Evolutionary conservation across 2,888 invertebrate species (phyloP).

Genomic region (Automeris io): DNA sequence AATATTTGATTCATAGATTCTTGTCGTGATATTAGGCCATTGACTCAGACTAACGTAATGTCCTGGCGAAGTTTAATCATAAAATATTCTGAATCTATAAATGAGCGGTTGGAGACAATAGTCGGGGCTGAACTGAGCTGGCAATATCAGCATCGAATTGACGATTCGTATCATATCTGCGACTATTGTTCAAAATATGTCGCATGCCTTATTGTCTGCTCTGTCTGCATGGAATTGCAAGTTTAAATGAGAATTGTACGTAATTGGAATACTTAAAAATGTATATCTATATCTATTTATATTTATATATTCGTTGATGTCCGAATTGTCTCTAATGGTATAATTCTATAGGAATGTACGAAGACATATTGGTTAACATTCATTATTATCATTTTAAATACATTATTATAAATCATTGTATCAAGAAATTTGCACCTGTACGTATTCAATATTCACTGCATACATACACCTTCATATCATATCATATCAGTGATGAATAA

Average conservation of each 20-base stretch:
- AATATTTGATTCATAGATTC: slow-evolving; percentile 21
- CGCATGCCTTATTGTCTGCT: slow-evolving; percentile 63
- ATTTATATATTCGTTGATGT: slow-evolving; percentile 16
- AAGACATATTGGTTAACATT: too few species aligned
- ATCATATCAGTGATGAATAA: too few species aligned
- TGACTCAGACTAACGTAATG: slow-evolving; percentile 32
- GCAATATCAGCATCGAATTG: slow-evolving; percentile 61
- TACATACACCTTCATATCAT: too few species aligned
- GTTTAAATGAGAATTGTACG: slow-evolving; percentile 62
- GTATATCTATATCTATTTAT: slow-evolving; percentile 17
- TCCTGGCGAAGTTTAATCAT: slow-evolving; percentile 36
- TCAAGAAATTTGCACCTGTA: too few species aligned
- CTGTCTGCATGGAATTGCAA: slow-evolving; percentile 49
- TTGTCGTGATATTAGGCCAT: slow-evolving; percentile 31
- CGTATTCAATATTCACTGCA: too few species aligned
- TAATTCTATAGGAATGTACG: too few species aligned
- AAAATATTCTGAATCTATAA: slow-evolving; percentile 46
- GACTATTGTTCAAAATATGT: slow-evolving; percentile 74
- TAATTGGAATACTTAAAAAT: slow-evolving; percentile 33
- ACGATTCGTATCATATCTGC: slow-evolving; percentile 65
- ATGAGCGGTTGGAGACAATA: slow-evolving; percentile 48
- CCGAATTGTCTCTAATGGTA: slow-evolving; percentile 13
- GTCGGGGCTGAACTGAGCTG: slow-evolving; percentile 36
- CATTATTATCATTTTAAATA: too few species aligned
- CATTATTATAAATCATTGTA: too few species aligned